These are phyloP conservation scores for Drosophila malerkotliana DNA, from an alignment of 1,140 invertebrate genomes.

Conservation along the genomic window DNA sequence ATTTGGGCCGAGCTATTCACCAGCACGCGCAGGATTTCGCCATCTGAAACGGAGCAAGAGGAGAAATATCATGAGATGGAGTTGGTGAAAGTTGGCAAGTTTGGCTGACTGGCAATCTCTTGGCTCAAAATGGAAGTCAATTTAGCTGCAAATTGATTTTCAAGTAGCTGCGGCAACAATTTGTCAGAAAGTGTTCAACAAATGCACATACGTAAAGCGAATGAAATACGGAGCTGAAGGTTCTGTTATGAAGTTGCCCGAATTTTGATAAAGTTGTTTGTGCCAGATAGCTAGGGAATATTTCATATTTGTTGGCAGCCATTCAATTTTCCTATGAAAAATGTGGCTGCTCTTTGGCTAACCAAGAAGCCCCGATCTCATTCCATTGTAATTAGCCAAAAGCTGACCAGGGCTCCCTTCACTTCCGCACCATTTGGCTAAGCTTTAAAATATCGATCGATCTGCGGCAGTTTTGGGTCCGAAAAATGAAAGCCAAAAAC, in stretches of 20 bases:
- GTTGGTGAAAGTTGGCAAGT: constrained; percentile 23
- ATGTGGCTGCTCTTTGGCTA: constrained; percentile 26
- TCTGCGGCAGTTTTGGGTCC: constrained; percentile 21
- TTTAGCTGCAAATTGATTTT: constrained; percentile 50
- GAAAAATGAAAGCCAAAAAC: constrained; percentile 31
- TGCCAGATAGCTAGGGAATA: constrained; percentile 25
- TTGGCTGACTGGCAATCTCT: constrained; percentile 20
- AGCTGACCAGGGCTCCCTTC: constrained; percentile 41
- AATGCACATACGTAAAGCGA: constrained; percentile 2
- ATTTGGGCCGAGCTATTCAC: constrained; percentile 85
- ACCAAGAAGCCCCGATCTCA: not conserved
- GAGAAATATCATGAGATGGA: constrained; percentile 15
- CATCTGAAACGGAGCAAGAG: constrained; percentile 58
- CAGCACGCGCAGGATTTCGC: constrained; percentile 83
- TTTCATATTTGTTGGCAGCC: constrained; percentile 43
- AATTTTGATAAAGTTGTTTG: constrained; percentile 40
- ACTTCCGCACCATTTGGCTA: constrained; percentile 57
- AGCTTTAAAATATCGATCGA: constrained; percentile 81
- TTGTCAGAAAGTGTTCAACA: constrained; percentile 39
- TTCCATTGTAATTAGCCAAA: constrained; percentile 35
- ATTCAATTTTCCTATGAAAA: constrained; percentile 28
- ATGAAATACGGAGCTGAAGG: not conserved
- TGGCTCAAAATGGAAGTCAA: constrained; percentile 34
- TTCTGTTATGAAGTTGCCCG: constrained; percentile 10
- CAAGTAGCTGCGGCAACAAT: constrained; percentile 46